Percentiles rank a stretch among this genome's conserved stretches.
Evolutionary conservation across 2,888 invertebrate species (phyloP).

Genomic region (Mesorhabditis belari): DNA sequence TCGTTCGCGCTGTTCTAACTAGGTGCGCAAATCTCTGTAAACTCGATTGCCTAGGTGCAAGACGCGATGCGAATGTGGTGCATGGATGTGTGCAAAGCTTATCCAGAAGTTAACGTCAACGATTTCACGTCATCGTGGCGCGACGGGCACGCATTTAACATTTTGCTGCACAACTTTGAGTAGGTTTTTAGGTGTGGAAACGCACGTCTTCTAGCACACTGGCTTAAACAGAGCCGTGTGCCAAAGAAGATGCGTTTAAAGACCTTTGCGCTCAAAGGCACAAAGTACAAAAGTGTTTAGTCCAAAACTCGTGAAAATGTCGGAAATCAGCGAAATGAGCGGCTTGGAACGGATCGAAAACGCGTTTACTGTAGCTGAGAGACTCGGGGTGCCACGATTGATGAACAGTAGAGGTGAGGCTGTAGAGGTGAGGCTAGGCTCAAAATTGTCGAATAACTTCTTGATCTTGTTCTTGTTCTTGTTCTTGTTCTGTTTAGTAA

Average conservation of each 20-base stretch:
- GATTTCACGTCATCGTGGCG: constrained; percentile 84
- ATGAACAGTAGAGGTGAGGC: constrained; percentile 78
- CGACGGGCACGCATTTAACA: constrained; percentile 83
- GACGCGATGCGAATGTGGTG: constrained; percentile 49
- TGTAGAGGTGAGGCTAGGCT: too few species aligned
- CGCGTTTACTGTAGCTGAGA: constrained; percentile 74
- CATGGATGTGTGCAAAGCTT: constrained; percentile 29
- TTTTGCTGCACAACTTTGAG: constrained; percentile 67
- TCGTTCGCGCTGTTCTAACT: too few species aligned
- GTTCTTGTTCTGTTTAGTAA: background rate
- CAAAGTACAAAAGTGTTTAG: too few species aligned
- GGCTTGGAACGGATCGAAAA: constrained; percentile 70
- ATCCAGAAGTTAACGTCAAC: constrained; percentile 60
- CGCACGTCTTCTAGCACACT: too few species aligned
- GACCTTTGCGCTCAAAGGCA: too few species aligned
- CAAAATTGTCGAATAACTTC: too few species aligned
- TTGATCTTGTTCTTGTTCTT: background rate
- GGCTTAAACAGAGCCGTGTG: too few species aligned
- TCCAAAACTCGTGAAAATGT: constrained; percentile 46
- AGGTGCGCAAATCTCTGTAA: background rate
- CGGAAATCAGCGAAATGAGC: constrained; percentile 62
- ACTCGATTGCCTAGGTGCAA: constrained; percentile 18
- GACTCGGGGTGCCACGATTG: constrained; percentile 72
- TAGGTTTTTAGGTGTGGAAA: too few species aligned
- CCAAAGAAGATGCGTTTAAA: too few species aligned